Evolutionary conservation across 2,113 vertebrate genomes (phyloP), one percentile per base, ranked within the genome.

Genomic region (Micronycteris hirsuta): DNA sequence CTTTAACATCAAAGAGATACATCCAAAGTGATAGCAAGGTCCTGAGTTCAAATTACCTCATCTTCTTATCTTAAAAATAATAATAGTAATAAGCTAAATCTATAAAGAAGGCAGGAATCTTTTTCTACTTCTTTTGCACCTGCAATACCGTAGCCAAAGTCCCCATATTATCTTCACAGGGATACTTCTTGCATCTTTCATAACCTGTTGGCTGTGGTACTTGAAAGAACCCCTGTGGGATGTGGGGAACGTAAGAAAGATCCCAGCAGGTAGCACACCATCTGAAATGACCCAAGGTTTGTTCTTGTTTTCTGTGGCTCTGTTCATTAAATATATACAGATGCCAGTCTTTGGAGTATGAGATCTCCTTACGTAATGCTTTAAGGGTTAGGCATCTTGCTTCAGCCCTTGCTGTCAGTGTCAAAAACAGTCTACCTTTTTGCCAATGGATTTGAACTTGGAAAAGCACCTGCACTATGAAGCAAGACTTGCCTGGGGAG

Each of bases 401-500:
- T 26, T 43, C 56, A 38, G 45, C 33, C 33, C 26, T 91, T 49
- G 31, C 19, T 56, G 56, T 38, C 71, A 95, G 52, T 56, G 56
- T 38, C 71, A 95, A 47, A 38, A 71, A 41, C 26, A 78, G 41
- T 17, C n/a, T 67, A 47, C 3, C 5, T n/a, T 94, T 96, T 96
- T 92, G 36, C 74, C n/a, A 68, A 24, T 94, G 89, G 28, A 82
- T 78, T 71, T 96, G 94, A 94, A 94, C 91, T 96, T 94, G 78
- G 88, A 86, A 95, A 94, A 93, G 67, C 28, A 81, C 80, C 74
- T 96, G 5, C 47, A 7, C 20, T 70, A 36, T 95, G 85, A 96
- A 96, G 94, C 82, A 97, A 97, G 86, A 96, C 95, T 96, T 84
- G 95, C 96, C 91, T 49, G 36, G 74, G 77, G 45, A 95, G n/a